Evolutionary conservation across 1,140 invertebrate species (phyloP).

Genomic region (Lucilia sericata): DNA sequence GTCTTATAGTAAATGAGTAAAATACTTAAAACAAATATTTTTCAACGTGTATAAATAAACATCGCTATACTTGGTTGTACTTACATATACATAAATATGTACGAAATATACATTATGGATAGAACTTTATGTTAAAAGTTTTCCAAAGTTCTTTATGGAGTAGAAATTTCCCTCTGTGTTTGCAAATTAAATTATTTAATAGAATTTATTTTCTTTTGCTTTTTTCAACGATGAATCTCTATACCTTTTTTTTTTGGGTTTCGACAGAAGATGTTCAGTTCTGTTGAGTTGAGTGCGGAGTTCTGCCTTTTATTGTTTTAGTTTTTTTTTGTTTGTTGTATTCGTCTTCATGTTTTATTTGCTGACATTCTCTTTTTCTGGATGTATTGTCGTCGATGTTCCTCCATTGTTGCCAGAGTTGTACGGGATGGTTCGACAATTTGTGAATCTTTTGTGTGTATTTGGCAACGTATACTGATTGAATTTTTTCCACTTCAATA

Average conservation of each 20-base stretch:
- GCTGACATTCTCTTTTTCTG: constrained; percentile 46
- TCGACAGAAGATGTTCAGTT: constrained; percentile 40
- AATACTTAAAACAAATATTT: too few relatives aligned
- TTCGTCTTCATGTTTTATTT: constrained; percentile 52
- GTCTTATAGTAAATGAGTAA: too few relatives aligned
- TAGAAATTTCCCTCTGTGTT: constrained; percentile 16
- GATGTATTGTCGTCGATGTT: not conserved
- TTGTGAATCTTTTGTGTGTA: constrained; percentile 54
- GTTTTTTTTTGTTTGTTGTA: not conserved
- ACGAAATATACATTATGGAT: too few relatives aligned
- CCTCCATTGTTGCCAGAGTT: constrained; percentile 27
- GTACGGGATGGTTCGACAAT: constrained; percentile 15
- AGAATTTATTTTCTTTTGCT: constrained; percentile 61
- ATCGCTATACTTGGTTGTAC: too few relatives aligned
- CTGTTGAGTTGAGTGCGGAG: not conserved
- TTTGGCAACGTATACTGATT: constrained; percentile 68
- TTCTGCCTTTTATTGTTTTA: constrained; percentile 3
- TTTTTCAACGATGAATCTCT: constrained; percentile 62
- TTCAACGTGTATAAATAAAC: too few relatives aligned
- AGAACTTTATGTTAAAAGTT: not conserved
- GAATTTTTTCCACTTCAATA: constrained; percentile 68
- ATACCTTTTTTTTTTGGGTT: not conserved
- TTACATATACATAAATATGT: too few relatives aligned
- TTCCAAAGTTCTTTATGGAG: not conserved
- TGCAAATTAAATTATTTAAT: constrained; percentile 67